Evolutionary conservation across 2,888 invertebrate species (phyloP).

Genomic region (Dryococelus australis): DNA sequence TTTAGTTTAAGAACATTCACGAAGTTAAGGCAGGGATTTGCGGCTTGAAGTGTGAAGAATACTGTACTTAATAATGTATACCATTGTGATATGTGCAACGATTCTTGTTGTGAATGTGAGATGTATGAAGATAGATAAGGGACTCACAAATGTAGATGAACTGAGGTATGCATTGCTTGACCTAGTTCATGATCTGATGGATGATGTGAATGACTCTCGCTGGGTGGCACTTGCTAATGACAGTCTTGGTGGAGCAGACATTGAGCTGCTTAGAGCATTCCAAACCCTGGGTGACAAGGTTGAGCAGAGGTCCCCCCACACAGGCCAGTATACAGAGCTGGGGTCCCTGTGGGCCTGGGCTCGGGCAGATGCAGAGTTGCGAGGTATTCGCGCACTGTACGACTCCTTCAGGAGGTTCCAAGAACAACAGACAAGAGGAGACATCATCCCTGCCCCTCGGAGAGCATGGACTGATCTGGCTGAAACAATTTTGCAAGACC

Average conservation of each 20-base stretch:
- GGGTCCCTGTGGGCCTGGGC: conserved; percentile 67
- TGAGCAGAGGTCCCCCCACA: conserved; percentile 52
- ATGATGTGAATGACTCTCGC: conserved; percentile 59
- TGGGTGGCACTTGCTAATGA: conserved; percentile 42
- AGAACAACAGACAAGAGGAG: conserved; percentile 54
- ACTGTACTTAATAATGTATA: neutral
- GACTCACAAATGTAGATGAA: conserved; percentile 38
- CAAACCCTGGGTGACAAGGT: conserved; percentile 64
- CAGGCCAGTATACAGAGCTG: conserved; percentile 37
- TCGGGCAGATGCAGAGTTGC: conserved; percentile 67
- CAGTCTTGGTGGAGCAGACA: conserved; percentile 56
- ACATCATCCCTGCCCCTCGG: conserved; percentile 57
- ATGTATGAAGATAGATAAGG: neutral
- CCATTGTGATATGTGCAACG: neutral
- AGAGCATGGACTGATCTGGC: conserved; percentile 71
- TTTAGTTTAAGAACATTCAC: neutral
- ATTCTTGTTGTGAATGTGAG: neutral
- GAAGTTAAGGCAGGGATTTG: too few species aligned
- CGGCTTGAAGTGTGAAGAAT: too few species aligned
- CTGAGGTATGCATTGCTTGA: conserved; percentile 66
- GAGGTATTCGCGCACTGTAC: conserved; percentile 71
- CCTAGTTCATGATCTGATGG: conserved; percentile 65
- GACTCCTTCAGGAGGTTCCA: conserved; percentile 71
- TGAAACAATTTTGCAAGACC: conserved; percentile 70
- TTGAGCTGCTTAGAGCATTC: conserved; percentile 67